A percentile compares a stretch with the other conserved stretches of the same genome.
Evolutionary conservation across 2,888 invertebrate genomes (phyloP).

Genomic region (Dexiosoma caninum): DNA sequence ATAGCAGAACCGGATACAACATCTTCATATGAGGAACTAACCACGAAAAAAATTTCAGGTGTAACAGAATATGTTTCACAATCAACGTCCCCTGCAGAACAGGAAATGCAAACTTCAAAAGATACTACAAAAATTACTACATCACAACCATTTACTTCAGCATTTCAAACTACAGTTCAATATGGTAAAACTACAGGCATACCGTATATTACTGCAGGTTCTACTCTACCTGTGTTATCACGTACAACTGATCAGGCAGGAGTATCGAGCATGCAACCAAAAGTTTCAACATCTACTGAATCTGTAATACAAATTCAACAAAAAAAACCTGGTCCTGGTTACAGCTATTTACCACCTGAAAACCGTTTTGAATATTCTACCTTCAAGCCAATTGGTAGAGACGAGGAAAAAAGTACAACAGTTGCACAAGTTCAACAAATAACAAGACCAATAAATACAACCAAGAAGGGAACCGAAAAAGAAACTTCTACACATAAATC

Average conservation of each 20-base stretch:
- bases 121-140: not conserved
- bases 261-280: not conserved
- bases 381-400: not conserved
- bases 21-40: not conserved
- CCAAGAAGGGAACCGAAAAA: not conserved
- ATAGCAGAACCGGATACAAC: not conserved
- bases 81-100: not conserved
- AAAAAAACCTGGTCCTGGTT: constrained; percentile 23
- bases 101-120: not conserved
- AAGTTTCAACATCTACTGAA: constrained; percentile 6
- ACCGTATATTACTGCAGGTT: constrained; percentile 17
- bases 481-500: not conserved
- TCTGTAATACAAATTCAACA: not conserved
- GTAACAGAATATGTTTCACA: not conserved
- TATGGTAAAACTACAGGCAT: constrained; percentile 53
- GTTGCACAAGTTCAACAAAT: not conserved
- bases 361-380: constrained; percentile 43
- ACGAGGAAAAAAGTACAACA: not conserved
- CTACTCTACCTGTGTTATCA: not conserved
- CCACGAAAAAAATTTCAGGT: not conserved
- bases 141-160: not conserved
- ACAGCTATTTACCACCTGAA: constrained; percentile 27
- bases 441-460: not conserved
- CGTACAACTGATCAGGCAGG: not conserved
- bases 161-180: not conserved